Evolutionary conservation across 1,140 invertebrate species (phyloP), one percentile per base, ranked within the genome.

Genomic region (Eupeodes corollae): DNA sequence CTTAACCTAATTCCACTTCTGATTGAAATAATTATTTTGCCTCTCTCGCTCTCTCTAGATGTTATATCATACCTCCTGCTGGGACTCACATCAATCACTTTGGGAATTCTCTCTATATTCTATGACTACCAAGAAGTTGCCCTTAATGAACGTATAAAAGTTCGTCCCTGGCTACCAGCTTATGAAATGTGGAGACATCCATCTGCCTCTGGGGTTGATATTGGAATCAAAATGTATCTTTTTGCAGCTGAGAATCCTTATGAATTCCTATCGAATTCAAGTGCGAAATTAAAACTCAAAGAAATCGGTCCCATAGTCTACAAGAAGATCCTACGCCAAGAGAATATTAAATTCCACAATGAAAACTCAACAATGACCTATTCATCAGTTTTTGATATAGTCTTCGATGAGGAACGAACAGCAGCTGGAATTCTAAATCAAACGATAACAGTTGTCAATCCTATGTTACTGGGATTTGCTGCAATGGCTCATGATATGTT

Each of bases 221-320:
- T 77, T 5, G 58, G 57, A 11, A 74, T 76, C 53, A 75, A 77
- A 56, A 71, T 83, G 32, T 80, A 79, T 52, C 51, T 83, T 13
- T 84, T 83, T 61, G 78, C 83, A 56, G 68, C 82, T 0, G 77
- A 72, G 18, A 85, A 85, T 65, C 65, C 70, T 2, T 67, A 74
- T 1, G 78, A 78, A 32, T 68, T 83, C 31, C 62, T 73, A 45
- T 54, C 51, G 14, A 76, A 77, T 2, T 49, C 47, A 19, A 62
- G 67, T 44, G 56, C 47, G 3, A 76, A 74, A 51, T 63, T 79
- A 0, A 60, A 66, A 2, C 48, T 80, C 3, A 49, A 72, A 32
- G 75, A 80, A 68, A 61, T 79, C 6, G 78, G 78, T n/a, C 79
- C 79, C 5, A 68, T 70, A 45, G 50, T 69, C 12, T 73, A 18